phyloP scores from a whole-genome alignment of 2,888 invertebrate genomes.

The Pachycephus smyrnensis region DNA sequence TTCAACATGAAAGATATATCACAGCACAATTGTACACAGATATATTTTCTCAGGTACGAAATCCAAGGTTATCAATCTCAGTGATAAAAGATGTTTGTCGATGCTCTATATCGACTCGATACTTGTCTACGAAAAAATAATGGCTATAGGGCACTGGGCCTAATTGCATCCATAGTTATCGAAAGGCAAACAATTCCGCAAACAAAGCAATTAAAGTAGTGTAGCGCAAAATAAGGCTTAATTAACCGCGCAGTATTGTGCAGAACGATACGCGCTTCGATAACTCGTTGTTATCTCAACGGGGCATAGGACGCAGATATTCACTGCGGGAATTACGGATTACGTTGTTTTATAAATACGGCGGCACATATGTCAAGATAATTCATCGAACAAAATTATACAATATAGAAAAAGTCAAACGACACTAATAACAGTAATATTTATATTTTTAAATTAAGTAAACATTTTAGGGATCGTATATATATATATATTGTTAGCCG shows the following conservation, averaged over 20 bases:
- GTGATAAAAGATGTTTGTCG: neutral
- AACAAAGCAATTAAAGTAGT: neutral
- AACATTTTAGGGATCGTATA: neutral
- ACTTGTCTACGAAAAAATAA: neutral
- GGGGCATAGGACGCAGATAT: neutral
- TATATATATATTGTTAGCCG: neutral
- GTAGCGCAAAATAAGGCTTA: neutral
- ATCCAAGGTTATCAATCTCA: neutral
- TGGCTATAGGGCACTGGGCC: neutral
- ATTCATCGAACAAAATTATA: neutral
- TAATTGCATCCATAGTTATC: neutral
- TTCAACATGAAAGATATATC: neutral
- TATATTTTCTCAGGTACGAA: neutral
- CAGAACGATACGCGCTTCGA: neutral
- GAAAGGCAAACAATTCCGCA: neutral
- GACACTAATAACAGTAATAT: neutral
- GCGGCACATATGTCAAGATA: neutral
- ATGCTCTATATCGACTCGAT: neutral
- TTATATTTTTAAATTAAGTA: neutral
- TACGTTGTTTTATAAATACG: neutral
- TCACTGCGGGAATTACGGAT: neutral
- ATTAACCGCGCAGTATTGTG: neutral
- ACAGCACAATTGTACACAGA: neutral
- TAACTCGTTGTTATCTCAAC: neutral
- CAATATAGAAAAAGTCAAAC: neutral